Evolutionary conservation across 1,140 invertebrate species (phyloP).

Genomic region (Nautilus pompilius): DNA sequence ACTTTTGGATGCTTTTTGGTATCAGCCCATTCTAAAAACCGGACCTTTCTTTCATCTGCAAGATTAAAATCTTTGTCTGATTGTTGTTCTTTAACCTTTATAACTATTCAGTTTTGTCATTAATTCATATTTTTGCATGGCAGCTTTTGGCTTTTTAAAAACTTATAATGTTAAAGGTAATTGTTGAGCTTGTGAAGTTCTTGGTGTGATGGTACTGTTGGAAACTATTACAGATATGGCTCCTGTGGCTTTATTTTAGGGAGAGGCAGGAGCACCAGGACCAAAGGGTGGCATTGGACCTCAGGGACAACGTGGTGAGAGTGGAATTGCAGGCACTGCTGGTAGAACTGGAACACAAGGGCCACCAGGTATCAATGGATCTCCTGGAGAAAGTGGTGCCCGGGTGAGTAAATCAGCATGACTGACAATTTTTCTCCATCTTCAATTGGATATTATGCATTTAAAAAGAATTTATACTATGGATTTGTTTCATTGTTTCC

Average conservation of each 20-base stretch:
- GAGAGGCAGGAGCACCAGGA: constrained; percentile 72
- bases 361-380: constrained; percentile 71
- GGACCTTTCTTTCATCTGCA: too few relatives aligned
- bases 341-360: constrained; percentile 71
- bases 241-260: constrained; percentile 59
- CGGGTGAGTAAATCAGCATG: constrained; percentile 44
- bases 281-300: constrained; percentile 76
- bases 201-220: background rate
- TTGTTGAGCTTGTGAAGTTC: background rate
- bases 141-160: background rate
- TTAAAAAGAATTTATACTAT: too few relatives aligned
- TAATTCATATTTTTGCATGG: background rate
- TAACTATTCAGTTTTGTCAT: background rate
- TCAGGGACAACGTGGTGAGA: constrained; percentile 76
- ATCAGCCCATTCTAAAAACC: too few relatives aligned
- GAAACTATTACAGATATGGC: background rate
- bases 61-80: background rate
- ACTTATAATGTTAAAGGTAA: background rate
- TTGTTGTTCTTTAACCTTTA: background rate
- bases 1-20: too few relatives aligned
- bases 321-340: constrained; percentile 70
- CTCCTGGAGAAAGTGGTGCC: constrained; percentile 75
- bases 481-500: too few relatives aligned
- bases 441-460: too few relatives aligned
- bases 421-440: too few relatives aligned